Evolutionary conservation across 1,140 invertebrate species (phyloP).

Genomic region (Theocolax elegans): DNA sequence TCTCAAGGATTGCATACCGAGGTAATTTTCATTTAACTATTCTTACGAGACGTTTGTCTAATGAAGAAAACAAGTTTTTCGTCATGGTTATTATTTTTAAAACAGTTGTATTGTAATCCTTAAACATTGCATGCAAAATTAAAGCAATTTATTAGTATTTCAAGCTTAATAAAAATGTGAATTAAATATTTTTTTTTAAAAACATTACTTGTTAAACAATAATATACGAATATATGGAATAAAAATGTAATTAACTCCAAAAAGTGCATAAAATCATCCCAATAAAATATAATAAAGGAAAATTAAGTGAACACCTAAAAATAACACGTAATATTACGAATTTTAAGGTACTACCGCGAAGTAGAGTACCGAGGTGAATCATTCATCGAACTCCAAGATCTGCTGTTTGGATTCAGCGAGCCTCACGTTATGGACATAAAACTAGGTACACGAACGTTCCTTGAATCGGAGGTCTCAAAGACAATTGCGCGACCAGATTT

Average conservation of each 20-base stretch:
- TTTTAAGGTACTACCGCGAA: slow-evolving; percentile 79
- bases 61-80: too few relatives aligned
- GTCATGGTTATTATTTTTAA: too few relatives aligned
- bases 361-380: slow-evolving; percentile 87
- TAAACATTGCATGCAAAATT: too few relatives aligned
- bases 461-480: slow-evolving; percentile 93
- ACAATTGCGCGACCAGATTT: slow-evolving; percentile 80
- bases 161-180: too few relatives aligned
- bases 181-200: too few relatives aligned
- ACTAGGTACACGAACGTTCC: slow-evolving; percentile 91
- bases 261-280: too few relatives aligned
- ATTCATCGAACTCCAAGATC: slow-evolving; percentile 91
- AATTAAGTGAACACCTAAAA: neutral
- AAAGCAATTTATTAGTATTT: too few relatives aligned
- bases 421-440: slow-evolving; percentile 94
- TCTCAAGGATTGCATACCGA: slow-evolving; percentile 83
- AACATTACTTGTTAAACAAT: too few relatives aligned
- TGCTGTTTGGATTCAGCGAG: slow-evolving; percentile 85
- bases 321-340: neutral
- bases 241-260: too few relatives aligned
- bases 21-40: slow-evolving; percentile 46
- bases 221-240: too few relatives aligned
- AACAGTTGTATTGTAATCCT: too few relatives aligned
- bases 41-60: too few relatives aligned
- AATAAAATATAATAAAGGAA: neutral